These are phyloP conservation scores for Camponotus floridanus DNA, from an alignment of 1,140 invertebrate genomes.

Conservation along the genomic window DNA sequence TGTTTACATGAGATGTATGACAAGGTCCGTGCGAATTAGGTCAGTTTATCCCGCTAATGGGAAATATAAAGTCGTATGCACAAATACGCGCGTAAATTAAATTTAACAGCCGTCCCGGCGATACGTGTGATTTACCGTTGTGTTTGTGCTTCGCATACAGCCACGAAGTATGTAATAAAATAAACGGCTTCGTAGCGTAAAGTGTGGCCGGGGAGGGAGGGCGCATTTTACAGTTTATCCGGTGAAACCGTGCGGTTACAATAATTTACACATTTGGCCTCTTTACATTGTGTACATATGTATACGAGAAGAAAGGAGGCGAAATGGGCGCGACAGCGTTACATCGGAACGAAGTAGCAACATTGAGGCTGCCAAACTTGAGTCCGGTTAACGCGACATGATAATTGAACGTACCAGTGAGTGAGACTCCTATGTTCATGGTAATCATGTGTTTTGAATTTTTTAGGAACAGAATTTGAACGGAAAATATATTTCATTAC, in stretches of 20 bases:
- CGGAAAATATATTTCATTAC: background rate
- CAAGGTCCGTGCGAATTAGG: constrained; percentile 77
- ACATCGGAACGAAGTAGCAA: background rate
- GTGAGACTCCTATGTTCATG: background rate
- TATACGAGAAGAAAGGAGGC: constrained; percentile 18
- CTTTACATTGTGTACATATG: constrained; percentile 65
- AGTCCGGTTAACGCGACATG: constrained; percentile 9
- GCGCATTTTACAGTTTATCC: constrained; percentile 59
- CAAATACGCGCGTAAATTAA: constrained; percentile 83
- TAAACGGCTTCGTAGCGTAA: constrained; percentile 62
- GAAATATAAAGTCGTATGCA: constrained; percentile 84
- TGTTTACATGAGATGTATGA: constrained; percentile 5
- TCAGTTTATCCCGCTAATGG: constrained; percentile 84
- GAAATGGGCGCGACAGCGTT: background rate
- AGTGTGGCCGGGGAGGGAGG: constrained; percentile 12
- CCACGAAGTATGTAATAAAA: constrained; percentile 81
- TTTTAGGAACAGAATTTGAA: constrained; percentile 18
- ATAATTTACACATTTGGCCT: constrained; percentile 73
- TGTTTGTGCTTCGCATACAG: constrained; percentile 81
- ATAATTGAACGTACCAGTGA: constrained; percentile 42
- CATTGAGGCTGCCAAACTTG: constrained; percentile 44
- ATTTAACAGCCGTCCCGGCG: constrained; percentile 79
- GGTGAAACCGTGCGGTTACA: constrained; percentile 62
- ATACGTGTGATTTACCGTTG: constrained; percentile 82
- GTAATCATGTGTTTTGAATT: background rate